Percentiles rank a stretch among this genome's conserved stretches.
These are phyloP conservation scores for Horisme vitalbata DNA, from an alignment of 2,888 invertebrate species.

Conservation along the genomic window DNA sequence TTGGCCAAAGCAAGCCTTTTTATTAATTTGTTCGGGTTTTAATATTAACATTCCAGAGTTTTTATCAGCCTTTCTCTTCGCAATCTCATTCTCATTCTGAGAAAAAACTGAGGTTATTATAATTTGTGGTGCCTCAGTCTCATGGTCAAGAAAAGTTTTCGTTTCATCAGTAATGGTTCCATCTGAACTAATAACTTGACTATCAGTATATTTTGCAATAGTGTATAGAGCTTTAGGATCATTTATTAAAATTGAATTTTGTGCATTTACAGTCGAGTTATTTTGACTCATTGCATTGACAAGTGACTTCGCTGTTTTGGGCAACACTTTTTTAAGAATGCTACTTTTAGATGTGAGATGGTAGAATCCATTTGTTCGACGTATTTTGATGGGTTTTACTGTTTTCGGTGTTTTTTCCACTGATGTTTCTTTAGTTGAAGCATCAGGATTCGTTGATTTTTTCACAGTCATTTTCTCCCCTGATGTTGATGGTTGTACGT, in stretches of 20 bases:
- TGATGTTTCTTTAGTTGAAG: constrained; percentile 5
- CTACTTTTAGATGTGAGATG: constrained; percentile 48
- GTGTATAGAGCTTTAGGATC: neutral
- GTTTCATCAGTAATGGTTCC: too few relatives aligned
- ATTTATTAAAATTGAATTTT: constrained; percentile 2
- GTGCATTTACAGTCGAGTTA: neutral
- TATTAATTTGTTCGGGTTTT: constrained; percentile 75
- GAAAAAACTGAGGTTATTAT: constrained; percentile 49
- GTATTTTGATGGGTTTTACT: constrained; percentile 68
- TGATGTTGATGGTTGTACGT: constrained; percentile 5
- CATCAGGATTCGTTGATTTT: neutral
- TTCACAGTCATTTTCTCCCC: neutral
- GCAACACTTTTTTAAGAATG: constrained; percentile 27
- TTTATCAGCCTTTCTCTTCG: constrained; percentile 29
- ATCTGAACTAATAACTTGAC: neutral
- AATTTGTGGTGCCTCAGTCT: constrained; percentile 44
- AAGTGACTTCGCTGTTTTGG: constrained; percentile 3
- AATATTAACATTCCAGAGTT: constrained; percentile 61
- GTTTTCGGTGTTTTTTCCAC: constrained; percentile 21
- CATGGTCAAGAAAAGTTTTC: neutral
- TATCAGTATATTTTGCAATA: constrained; percentile 2
- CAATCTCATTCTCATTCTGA: constrained; percentile 20
- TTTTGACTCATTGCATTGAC: neutral
- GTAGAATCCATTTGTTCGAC: constrained; percentile 60
- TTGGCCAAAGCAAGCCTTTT: constrained; percentile 37